Evolutionary conservation across 2,888 invertebrate species (phyloP).

Genomic region (Epinotia ramella): DNA sequence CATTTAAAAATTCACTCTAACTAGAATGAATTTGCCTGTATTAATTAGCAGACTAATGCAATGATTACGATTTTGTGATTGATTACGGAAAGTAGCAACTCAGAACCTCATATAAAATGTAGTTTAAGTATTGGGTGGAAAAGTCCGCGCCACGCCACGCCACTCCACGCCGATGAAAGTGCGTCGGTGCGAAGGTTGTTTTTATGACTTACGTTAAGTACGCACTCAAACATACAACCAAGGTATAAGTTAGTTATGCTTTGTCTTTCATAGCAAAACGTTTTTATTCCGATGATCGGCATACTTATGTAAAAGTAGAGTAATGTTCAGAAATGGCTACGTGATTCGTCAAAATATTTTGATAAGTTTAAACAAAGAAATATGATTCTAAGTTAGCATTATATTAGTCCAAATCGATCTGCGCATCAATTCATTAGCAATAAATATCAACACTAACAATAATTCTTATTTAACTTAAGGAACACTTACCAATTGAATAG

Average conservation of each 20-base stretch:
- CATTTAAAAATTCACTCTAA: neutral
- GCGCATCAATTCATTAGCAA: neutral
- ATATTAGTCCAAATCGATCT: neutral
- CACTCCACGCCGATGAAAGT: slow-evolving; percentile 18
- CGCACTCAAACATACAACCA: slow-evolving; percentile 10
- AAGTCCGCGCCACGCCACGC: slow-evolving; percentile 11
- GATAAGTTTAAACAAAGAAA: neutral
- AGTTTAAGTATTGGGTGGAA: slow-evolving; percentile 28
- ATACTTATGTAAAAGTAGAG: neutral
- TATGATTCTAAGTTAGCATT: neutral
- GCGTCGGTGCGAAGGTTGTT: slow-evolving; percentile 29
- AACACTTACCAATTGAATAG: slow-evolving; percentile 71
- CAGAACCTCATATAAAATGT: neutral
- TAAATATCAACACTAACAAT: neutral
- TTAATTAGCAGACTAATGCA: neutral
- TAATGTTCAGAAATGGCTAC: neutral
- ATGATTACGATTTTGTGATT: neutral
- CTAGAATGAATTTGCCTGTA: neutral
- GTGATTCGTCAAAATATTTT: neutral
- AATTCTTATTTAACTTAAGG: neutral
- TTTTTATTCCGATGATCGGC: neutral
- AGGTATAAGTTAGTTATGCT: neutral
- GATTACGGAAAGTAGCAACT: neutral
- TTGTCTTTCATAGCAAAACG: neutral
- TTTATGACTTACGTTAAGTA: slow-evolving; percentile 14